Evolutionary conservation across 2,888 invertebrate genomes (phyloP).

Genomic region (Sipha maydis): DNA sequence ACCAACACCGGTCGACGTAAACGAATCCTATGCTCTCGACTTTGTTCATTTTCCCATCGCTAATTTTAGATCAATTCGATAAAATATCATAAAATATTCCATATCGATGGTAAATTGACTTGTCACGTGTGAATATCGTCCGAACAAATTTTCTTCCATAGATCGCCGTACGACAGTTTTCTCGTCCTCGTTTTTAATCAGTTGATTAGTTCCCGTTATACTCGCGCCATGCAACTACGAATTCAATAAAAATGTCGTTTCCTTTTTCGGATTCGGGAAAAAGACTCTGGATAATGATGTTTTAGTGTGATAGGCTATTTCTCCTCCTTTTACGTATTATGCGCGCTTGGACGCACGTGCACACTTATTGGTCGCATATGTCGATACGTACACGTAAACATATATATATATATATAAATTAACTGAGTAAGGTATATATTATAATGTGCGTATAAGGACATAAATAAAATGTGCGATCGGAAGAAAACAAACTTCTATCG

Average conservation of each 20-base stretch:
- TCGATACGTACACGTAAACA: background rate
- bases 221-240: background rate
- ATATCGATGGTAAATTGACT: too few relatives aligned
- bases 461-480: conserved; percentile 46
- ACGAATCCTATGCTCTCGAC: too few relatives aligned
- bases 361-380: background rate
- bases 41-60: too few relatives aligned
- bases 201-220: conserved; percentile 1
- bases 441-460: background rate
- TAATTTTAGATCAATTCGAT: too few relatives aligned
- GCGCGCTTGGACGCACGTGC: conserved; percentile 7
- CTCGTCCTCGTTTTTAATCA: conserved; percentile 9
- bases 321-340: too few relatives aligned
- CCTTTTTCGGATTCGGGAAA: background rate
- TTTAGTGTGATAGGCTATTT: conserved; percentile 19
- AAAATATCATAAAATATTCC: too few relatives aligned
- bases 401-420: background rate
- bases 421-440: background rate
- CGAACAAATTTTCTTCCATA: background rate
- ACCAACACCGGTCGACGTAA: too few relatives aligned
- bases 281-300: conserved; percentile 13
- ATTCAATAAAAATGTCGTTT: conserved; percentile 24
- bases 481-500: conserved; percentile 59
- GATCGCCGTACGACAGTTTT: background rate
- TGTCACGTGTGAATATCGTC: background rate